Evolutionary conservation across 2,888 invertebrate species (phyloP).

Genomic region (Iselma pallidipennis): DNA sequence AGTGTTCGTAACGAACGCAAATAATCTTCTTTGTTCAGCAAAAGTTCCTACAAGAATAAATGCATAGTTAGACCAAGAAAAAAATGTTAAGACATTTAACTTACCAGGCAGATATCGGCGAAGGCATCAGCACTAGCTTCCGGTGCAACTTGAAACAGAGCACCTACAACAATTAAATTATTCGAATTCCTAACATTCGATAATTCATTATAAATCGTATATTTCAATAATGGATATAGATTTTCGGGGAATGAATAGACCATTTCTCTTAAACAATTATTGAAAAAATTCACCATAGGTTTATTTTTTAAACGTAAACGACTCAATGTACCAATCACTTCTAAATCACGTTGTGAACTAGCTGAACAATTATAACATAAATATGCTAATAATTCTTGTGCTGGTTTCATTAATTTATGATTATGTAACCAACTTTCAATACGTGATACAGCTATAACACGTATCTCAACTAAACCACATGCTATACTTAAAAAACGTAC

Average conservation of each 20-base stretch:
- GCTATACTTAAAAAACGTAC: conserved; percentile 82
- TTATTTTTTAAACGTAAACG: conserved; percentile 94
- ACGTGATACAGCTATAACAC: conserved; percentile 76
- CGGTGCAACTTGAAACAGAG: conserved; percentile 84
- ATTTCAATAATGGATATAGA: conserved; percentile 81
- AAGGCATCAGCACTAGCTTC: conserved; percentile 81
- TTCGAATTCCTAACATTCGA: conserved; percentile 91
- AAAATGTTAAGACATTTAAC: conserved; percentile 25
- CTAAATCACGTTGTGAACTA: conserved; percentile 66
- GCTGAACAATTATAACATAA: conserved; percentile 88
- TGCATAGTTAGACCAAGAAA: not conserved
- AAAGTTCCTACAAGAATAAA: conserved; percentile 66
- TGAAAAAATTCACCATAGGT: conserved; percentile 85
- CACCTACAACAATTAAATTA: conserved; percentile 90
- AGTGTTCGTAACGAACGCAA: conserved; percentile 83
- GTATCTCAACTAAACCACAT: conserved; percentile 84
- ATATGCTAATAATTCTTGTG: conserved; percentile 88
- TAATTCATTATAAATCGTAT: conserved; percentile 93
- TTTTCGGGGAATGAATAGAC: conserved; percentile 83
- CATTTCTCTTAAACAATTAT: conserved; percentile 87
- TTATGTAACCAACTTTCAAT: conserved; percentile 95
- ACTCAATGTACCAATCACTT: conserved; percentile 76
- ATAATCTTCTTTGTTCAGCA: conserved; percentile 89
- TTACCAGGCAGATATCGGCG: conserved; percentile 77
- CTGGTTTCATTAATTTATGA: conserved; percentile 89